Base-by-base conservation (phyloP, 2,797 vertebrate species). In the Arnoldichthys spilopterus region DNA sequence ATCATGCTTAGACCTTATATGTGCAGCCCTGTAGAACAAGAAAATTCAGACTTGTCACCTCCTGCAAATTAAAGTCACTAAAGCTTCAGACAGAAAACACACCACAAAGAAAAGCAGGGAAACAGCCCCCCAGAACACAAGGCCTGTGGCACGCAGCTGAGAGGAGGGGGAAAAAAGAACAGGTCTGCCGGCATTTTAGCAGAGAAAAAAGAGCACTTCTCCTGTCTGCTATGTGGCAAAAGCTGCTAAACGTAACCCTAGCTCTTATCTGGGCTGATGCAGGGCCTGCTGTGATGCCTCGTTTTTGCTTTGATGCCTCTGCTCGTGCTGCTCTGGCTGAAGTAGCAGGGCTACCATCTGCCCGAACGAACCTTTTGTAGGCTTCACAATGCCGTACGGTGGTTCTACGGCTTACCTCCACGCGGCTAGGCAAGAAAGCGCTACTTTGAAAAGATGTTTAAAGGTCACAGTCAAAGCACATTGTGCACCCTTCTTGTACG, bases 221-320 rank as follows among this genome's bases (percentile, higher is more conserved):
- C 91, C n/a, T n/a, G n/a, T n/a, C 88, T 85, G 85, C 89, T 88
- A 83, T 83, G 84, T 89, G 87, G 86, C 85, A 90, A 88, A 74
- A 90, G 84, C 80, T 76, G 89, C 87, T 92, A 91, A 92, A 92
- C 91, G 88, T 88, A 92, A 91, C n/a, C 90, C 84, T 85, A 86
- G 82, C 59, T 85, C 90, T 93, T 92, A 93, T 93, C 92, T 63
- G 81, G 73, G 78, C 77, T 85, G 86, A 90, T 86, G 87, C 91
- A 92, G 91, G 85, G 89, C 85, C 86, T 88, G 89, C 85, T 85
- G 84, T 82, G 88, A 86, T 88, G 86, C 88, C 78, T 88, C 81
- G 75, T 86, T 88, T 85, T 86, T 80, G 85, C 91, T 93, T 92
- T 93, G 90, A 93, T 93, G 91, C 92, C 82, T 86, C 86, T 74